Percentiles rank a stretch among this genome's conserved stretches.
Conservation (phyloP, 2,113 vertebrate genomes). For the Muscicapa adusta region DNA sequence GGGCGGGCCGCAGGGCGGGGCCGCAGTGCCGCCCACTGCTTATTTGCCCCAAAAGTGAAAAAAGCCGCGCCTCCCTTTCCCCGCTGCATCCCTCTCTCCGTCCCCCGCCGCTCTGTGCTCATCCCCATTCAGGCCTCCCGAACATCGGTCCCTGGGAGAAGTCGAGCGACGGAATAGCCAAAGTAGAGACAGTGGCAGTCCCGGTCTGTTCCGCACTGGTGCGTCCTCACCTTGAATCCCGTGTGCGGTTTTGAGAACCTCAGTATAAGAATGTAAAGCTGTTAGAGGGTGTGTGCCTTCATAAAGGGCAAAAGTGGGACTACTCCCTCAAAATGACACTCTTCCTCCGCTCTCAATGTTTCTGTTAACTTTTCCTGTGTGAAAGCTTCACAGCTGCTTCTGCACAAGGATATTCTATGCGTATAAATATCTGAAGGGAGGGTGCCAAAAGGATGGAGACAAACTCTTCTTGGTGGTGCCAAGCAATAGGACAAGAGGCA, state of each 20-base stretch:
- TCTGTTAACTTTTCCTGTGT: neutral
- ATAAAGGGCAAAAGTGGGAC: neutral
- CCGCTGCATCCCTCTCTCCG: rapidly evolving
- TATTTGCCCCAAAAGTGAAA: rapidly evolving
- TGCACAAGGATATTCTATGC: neutral
- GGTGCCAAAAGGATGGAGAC: neutral
- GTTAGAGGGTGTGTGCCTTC: neutral
- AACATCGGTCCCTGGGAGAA: neutral
- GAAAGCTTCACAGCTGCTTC: neutral
- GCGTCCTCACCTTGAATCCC: neutral
- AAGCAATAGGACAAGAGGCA: neutral
- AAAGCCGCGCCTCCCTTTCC: rapidly evolving
- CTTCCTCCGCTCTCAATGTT: rapidly evolving
- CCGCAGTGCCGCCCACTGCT: rapidly evolving
- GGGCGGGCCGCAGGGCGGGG: neutral
- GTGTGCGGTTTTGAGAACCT: neutral
- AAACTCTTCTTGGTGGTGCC: neutral
- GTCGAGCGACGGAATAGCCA: neutral
- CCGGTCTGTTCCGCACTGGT: neutral
- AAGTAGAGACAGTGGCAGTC: neutral
- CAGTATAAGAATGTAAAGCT: neutral
- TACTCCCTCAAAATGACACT: neutral
- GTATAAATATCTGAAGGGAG: neutral
- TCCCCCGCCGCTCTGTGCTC: rapidly evolving
- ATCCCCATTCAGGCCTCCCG: rapidly evolving